phyloP scores from a whole-genome alignment of 2,113 vertebrate genomes.

The Coturnix japonica region DNA sequence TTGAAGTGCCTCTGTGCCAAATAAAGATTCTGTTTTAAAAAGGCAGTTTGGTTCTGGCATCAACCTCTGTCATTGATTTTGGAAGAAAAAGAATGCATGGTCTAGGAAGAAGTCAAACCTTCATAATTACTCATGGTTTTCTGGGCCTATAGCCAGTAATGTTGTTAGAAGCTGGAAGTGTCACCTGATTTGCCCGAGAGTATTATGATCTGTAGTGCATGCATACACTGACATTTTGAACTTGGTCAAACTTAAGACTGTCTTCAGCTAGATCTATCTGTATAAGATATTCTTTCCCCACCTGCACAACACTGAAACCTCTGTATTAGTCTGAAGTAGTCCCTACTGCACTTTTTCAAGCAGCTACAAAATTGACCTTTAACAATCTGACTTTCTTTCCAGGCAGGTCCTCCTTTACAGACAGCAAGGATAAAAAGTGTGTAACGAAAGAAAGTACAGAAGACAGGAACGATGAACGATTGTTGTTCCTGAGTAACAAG shows the following conservation, averaged over 20 bases:
- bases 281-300: not conserved
- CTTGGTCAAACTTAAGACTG: not conserved
- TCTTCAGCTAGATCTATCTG: not conserved
- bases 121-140: not conserved
- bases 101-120: not conserved
- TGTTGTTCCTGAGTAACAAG: not conserved
- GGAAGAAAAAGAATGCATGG: not conserved
- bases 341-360: not conserved
- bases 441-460: not conserved
- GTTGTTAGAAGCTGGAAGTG: not conserved
- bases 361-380: not conserved
- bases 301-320: not conserved
- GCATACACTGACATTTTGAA: not conserved
- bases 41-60: not conserved
- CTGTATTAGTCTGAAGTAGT: not conserved
- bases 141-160: not conserved
- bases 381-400: not conserved
- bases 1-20: slow-evolving; percentile 27
- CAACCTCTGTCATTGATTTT: not conserved
- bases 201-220: not conserved
- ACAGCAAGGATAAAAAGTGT: not conserved
- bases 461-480: not conserved
- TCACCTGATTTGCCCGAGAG: not conserved
- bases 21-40: slow-evolving; percentile 13
- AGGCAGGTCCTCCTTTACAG: not conserved